Conservation (phyloP, 2,888 invertebrate species). For the Cataglyphis rosenhaueri region DNA sequence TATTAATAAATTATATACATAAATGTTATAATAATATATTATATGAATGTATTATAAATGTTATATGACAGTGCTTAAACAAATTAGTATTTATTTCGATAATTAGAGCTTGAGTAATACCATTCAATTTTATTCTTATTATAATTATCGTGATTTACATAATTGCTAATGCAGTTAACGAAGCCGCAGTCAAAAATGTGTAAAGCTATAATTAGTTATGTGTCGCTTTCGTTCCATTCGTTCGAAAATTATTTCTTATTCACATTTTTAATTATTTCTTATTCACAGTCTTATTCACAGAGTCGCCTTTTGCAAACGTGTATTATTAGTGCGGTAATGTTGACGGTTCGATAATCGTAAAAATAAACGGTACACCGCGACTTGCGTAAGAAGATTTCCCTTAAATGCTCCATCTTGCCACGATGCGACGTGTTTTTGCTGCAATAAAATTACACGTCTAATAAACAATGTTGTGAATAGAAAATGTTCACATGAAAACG, state of each 20-base stretch:
- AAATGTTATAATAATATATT: neutral
- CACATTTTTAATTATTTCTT: conserved; percentile 25
- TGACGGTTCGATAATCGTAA: conserved; percentile 69
- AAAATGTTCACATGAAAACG: conserved; percentile 48
- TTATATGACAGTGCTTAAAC: neutral
- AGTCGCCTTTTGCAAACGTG: conserved; percentile 48
- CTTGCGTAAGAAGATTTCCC: conserved; percentile 64
- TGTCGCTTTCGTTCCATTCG: conserved; percentile 22
- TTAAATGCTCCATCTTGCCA: conserved; percentile 47
- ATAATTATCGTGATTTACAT: conserved; percentile 10
- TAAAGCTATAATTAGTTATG: conserved; percentile 22
- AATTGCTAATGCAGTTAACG: conserved; percentile 8
- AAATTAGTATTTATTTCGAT: neutral
- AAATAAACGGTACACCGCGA: conserved; percentile 69
- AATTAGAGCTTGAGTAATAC: neutral
- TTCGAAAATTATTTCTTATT: conserved; percentile 37
- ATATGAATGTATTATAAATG: neutral
- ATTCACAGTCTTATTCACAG: conserved; percentile 22
- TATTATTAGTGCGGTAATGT: conserved; percentile 69
- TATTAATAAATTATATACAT: neutral
- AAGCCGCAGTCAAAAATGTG: neutral
- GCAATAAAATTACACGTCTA: conserved; percentile 58
- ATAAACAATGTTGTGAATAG: conserved; percentile 42
- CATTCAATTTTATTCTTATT: neutral
- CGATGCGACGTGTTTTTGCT: conserved; percentile 56